Evolutionary conservation across 2,888 invertebrate species (phyloP).

Genomic region (Ctenicera cuprea): DNA sequence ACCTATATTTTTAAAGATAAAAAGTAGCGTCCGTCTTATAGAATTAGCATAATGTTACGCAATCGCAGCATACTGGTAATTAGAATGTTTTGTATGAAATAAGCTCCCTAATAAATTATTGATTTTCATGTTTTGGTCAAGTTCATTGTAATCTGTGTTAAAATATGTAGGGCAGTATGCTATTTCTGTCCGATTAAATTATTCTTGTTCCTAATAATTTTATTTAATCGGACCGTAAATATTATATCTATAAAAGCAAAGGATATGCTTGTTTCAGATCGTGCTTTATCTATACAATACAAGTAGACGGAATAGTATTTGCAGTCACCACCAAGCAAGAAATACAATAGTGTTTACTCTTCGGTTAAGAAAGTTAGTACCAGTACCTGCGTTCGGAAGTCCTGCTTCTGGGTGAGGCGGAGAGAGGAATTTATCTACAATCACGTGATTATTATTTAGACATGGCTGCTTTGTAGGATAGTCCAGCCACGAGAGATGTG

Average conservation of each 20-base stretch:
- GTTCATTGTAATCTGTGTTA: background rate
- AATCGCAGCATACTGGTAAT: background rate
- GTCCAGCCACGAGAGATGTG: slow-evolving; percentile 50
- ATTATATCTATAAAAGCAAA: no score
- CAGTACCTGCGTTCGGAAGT: background rate
- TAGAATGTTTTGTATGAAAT: background rate
- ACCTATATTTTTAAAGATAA: background rate
- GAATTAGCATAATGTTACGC: slow-evolving; percentile 11
- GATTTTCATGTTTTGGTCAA: slow-evolving; percentile 13
- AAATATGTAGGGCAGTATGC: slow-evolving; percentile 10
- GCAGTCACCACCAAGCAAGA: no score
- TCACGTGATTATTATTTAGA: slow-evolving; percentile 62
- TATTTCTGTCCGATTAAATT: no score
- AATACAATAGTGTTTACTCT: no score
- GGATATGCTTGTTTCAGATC: no score
- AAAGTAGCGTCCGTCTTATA: background rate
- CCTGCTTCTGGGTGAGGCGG: background rate
- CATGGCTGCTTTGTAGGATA: slow-evolving; percentile 60
- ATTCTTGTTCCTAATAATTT: no score
- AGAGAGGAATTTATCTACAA: slow-evolving; percentile 42
- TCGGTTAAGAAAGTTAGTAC: no score
- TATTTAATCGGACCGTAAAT: no score
- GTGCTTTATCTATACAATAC: background rate
- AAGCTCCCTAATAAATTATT: slow-evolving; percentile 2
- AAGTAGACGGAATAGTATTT: no score